A percentile compares a stretch with the other conserved stretches of the same genome.
phyloP scores from a whole-genome alignment of 2,888 invertebrate genomes.

The Tromatobia lineatoria region DNA sequence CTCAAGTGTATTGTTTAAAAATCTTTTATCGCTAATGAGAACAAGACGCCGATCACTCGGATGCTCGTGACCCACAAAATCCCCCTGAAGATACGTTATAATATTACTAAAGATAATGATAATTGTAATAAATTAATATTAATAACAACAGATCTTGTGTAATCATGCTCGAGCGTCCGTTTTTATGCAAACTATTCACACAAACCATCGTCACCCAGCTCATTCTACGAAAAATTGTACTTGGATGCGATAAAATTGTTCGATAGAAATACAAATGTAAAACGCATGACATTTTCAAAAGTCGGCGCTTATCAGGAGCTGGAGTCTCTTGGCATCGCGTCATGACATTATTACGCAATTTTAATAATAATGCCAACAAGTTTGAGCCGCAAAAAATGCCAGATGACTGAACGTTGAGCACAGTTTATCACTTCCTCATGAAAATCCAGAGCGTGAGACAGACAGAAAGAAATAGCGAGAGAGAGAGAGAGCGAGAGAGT shows the following conservation, averaged over 20 bases:
- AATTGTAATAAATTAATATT: background rate
- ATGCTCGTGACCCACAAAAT: conserved; percentile 54
- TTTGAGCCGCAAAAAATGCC: conserved; percentile 33
- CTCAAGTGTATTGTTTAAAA: conserved; percentile 26
- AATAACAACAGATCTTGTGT: conserved; percentile 21
- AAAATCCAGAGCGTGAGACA: conserved; percentile 37
- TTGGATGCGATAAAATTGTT: conserved; percentile 15
- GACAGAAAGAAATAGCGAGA: conserved; percentile 12
- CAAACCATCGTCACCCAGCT: conserved; percentile 39
- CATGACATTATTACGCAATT: conserved; percentile 14
- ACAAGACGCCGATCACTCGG: conserved; percentile 49
- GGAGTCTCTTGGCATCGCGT: conserved; percentile 40
- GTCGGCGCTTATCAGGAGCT: conserved; percentile 70
- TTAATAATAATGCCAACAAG: conserved; percentile 23
- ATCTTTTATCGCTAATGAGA: conserved; percentile 42
- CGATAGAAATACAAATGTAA: background rate
- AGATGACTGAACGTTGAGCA: conserved; percentile 32
- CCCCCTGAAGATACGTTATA: conserved; percentile 39
- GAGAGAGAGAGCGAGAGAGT: conserved; percentile 35
- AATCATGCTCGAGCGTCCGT: conserved; percentile 59
- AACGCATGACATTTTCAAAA: conserved; percentile 45
- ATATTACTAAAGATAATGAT: conserved; percentile 13
- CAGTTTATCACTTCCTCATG: conserved; percentile 3
- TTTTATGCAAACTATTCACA: conserved; percentile 64
- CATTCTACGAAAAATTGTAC: conserved; percentile 14